A percentile compares a stretch with the other conserved stretches of the same genome.
Evolutionary conservation across 2,888 invertebrate genomes (phyloP).

Genomic region (Cordylochernes scorpioides): DNA sequence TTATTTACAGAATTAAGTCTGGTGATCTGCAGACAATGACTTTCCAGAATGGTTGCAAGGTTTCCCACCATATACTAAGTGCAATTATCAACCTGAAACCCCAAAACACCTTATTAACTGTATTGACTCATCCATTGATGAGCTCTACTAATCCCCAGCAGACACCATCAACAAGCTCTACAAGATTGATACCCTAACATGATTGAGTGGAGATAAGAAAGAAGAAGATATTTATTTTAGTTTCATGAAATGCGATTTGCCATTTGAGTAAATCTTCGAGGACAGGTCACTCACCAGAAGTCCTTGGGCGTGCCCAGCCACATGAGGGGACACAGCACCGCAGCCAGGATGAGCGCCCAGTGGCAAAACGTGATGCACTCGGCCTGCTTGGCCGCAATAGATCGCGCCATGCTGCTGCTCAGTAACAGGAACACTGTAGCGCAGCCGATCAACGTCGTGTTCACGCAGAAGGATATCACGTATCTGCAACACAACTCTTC

Average conservation of each 20-base stretch:
- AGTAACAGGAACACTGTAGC: constrained; percentile 37
- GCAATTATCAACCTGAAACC: too few species aligned
- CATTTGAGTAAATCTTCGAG: background rate
- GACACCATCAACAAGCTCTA: too few species aligned
- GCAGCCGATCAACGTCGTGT: constrained; percentile 29
- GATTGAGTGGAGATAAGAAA: background rate
- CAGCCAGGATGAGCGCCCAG: constrained; percentile 48
- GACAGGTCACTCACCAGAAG: constrained; percentile 39
- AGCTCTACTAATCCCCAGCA: too few species aligned
- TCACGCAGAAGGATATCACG: constrained; percentile 7
- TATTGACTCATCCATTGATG: too few species aligned
- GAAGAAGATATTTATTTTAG: background rate
- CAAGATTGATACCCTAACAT: background rate
- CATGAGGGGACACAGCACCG: constrained; percentile 46
- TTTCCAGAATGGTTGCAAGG: too few species aligned
- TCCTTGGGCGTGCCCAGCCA: constrained; percentile 75
- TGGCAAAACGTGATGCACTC: constrained; percentile 41
- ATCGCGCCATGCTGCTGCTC: constrained; percentile 40
- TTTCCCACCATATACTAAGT: too few species aligned
- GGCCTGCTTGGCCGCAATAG: constrained; percentile 32
- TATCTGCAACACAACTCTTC: too few species aligned
- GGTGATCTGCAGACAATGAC: too few species aligned
- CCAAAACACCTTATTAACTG: too few species aligned
- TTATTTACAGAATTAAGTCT: too few species aligned
- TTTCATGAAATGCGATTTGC: too few species aligned